Conservation (phyloP, 2,113 vertebrate species). For the Forbesichthys papilliferus region DNA sequence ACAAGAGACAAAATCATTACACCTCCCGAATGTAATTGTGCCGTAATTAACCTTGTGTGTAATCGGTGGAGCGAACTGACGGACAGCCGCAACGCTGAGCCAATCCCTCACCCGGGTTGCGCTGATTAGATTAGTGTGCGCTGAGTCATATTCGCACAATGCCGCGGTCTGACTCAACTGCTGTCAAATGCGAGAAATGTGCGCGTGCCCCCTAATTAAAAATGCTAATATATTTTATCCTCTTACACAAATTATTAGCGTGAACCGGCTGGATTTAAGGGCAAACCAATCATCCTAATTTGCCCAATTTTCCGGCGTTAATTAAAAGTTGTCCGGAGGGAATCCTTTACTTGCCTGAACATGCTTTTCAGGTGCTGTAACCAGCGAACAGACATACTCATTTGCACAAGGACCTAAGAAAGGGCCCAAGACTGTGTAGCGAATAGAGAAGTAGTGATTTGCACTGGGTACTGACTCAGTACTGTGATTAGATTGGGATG, state of each 20-base stretch:
- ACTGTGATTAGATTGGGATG: constrained; percentile 47
- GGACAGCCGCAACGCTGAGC: constrained; percentile 61
- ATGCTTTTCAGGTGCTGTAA: not conserved
- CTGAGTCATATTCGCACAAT: constrained; percentile 65
- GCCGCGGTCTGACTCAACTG: constrained; percentile 63
- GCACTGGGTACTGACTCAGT: too few relatives aligned
- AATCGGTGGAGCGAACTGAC: constrained; percentile 64
- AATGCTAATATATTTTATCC: constrained; percentile 71
- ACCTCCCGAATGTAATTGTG: constrained; percentile 52
- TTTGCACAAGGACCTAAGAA: too few relatives aligned
- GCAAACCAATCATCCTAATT: constrained; percentile 34
- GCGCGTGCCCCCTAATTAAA: constrained; percentile 58
- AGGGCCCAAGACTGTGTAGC: not conserved
- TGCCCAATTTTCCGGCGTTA: constrained; percentile 31
- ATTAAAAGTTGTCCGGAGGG: constrained; percentile 44
- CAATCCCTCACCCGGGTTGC: constrained; percentile 53
- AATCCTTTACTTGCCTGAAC: constrained; percentile 18
- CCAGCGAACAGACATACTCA: too few relatives aligned
- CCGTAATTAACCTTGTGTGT: constrained; percentile 67
- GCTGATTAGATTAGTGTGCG: constrained; percentile 65
- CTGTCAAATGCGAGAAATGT: constrained; percentile 62
- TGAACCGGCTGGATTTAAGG: constrained; percentile 27
- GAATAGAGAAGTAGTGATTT: constrained; percentile 24
- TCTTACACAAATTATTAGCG: constrained; percentile 56
- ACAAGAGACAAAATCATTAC: constrained; percentile 44